phyloP scores from a whole-genome alignment of 2,797 vertebrate genomes.

The Centropyge bicolor region DNA sequence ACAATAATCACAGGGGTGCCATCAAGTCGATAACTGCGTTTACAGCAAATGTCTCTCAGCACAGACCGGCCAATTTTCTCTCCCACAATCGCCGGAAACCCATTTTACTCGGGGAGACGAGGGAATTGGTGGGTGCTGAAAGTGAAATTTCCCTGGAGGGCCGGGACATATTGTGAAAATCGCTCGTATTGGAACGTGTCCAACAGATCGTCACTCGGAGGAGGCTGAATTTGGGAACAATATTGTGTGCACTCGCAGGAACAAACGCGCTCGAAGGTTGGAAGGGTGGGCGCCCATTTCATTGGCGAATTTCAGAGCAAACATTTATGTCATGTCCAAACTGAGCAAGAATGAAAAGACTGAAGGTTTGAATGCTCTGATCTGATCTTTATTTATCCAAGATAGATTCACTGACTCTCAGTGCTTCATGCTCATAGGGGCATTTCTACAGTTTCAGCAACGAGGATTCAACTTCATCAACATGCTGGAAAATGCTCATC shows the following conservation, averaged over 20 bases:
- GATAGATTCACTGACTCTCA: background rate
- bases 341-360: background rate
- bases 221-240: conserved; percentile 54
- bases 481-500: background rate
- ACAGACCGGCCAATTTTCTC: conserved; percentile 67
- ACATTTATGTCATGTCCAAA: conserved; percentile 12
- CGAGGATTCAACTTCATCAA: background rate
- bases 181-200: conserved; percentile 61
- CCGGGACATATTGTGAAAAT: conserved; percentile 72
- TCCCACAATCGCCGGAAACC: conserved; percentile 63
- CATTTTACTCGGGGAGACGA: conserved; percentile 59
- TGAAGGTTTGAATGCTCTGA: background rate
- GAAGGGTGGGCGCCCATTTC: conserved; percentile 17
- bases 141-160: conserved; percentile 77
- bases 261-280: conserved; percentile 48
- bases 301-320: conserved; percentile 1
- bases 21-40: conserved; percentile 75
- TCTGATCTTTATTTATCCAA: background rate
- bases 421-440: background rate
- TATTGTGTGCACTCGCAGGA: conserved; percentile 46
- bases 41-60: conserved; percentile 70
- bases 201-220: conserved; percentile 64
- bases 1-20: conserved; percentile 74
- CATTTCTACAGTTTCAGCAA: background rate
- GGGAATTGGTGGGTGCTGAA: conserved; percentile 68